phyloP scores from a whole-genome alignment of 2,888 invertebrate species.

The Trichopoda pennipes region DNA sequence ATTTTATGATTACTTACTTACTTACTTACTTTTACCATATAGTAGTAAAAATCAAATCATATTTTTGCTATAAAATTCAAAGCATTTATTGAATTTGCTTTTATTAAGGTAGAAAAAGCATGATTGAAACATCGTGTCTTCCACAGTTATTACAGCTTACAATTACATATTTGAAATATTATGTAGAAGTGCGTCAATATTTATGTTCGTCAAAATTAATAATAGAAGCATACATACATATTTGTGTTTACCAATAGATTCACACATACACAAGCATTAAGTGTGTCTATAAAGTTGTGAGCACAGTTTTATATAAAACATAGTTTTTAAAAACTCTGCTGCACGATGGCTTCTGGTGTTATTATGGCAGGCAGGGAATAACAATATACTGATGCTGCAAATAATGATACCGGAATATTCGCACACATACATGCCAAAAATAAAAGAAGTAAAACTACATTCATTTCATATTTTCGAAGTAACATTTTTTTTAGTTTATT shows the following conservation, averaged over 20 bases:
- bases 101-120: not conserved
- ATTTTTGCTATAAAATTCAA: no score
- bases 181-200: slow-evolving; percentile 51
- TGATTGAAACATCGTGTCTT: not conserved
- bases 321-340: not conserved
- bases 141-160: slow-evolving; percentile 23
- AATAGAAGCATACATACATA: not conserved
- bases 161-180: slow-evolving; percentile 44
- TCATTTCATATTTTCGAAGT: slow-evolving; percentile 37
- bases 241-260: slow-evolving; percentile 6
- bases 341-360: slow-evolving; percentile 1
- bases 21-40: no score
- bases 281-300: not conserved
- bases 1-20: no score
- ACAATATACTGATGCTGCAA: slow-evolving; percentile 49
- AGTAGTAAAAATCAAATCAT: no score
- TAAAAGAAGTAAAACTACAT: slow-evolving; percentile 9
- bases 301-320: not conserved
- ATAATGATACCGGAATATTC: slow-evolving; percentile 38
- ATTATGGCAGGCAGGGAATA: slow-evolving; percentile 7
- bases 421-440: not conserved
- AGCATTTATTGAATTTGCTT: no score
- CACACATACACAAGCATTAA: not conserved
- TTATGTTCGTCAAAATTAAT: slow-evolving; percentile 21
- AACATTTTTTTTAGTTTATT: slow-evolving; percentile 6